Percentiles rank a stretch among this genome's conserved stretches.
Conservation (phyloP, 2,113 vertebrate genomes). For the Etheostoma spectabile region DNA sequence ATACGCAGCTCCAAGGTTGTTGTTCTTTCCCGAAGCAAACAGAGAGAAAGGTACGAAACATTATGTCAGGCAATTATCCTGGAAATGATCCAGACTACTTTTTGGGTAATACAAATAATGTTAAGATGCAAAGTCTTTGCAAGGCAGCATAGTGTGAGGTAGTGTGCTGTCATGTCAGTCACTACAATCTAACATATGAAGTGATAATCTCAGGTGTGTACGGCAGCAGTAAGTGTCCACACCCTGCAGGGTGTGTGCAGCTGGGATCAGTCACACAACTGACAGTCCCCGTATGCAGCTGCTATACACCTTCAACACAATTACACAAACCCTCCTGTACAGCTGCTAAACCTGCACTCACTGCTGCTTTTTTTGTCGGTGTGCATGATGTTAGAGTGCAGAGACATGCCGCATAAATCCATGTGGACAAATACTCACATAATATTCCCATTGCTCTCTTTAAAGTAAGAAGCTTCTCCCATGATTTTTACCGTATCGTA, state of each 20-base stretch:
- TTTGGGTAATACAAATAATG: neutral
- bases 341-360: slow-evolving; percentile 32
- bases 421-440: neutral
- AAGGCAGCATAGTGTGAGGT: neutral
- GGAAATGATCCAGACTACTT: neutral
- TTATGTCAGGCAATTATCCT: too few species aligned
- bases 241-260: slow-evolving; percentile 45
- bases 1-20: too few species aligned
- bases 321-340: slow-evolving; percentile 62
- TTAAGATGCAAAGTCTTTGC: slow-evolving; percentile 8
- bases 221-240: slow-evolving; percentile 57
- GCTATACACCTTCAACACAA: slow-evolving; percentile 70
- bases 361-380: slow-evolving; percentile 22
- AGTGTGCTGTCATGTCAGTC: slow-evolving; percentile 17
- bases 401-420: neutral
- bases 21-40: too few species aligned
- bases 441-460: neutral
- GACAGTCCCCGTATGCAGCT: slow-evolving; percentile 54
- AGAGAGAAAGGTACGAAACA: too few species aligned
- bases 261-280: slow-evolving; percentile 55
- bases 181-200: slow-evolving; percentile 1
- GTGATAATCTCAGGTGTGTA: slow-evolving; percentile 51
- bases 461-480: neutral
- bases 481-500: neutral
- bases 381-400: neutral